Evolutionary conservation across 2,797 vertebrate species (phyloP).

Genomic region (Falco naumanni): DNA sequence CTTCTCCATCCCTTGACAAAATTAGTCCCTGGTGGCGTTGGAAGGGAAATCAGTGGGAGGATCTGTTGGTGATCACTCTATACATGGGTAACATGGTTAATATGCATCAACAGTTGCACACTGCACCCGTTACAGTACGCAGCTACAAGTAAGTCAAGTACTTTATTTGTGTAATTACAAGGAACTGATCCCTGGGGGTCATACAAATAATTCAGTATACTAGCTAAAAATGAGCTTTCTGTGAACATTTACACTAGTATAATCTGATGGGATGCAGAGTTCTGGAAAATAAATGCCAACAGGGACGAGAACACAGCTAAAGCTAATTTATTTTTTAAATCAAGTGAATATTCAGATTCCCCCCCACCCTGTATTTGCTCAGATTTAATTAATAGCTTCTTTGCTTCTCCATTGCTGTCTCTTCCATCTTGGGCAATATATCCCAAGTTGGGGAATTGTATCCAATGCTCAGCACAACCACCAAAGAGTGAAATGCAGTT

Average conservation of each 20-base stretch:
- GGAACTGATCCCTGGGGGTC: constrained; percentile 10
- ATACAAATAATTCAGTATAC: constrained; percentile 31
- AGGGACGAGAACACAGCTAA: constrained; percentile 11
- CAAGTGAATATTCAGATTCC: constrained; percentile 12
- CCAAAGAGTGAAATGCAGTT: background rate
- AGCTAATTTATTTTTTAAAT: constrained; percentile 52
- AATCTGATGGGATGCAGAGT: constrained; percentile 34
- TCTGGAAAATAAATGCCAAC: constrained; percentile 56
- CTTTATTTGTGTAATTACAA: constrained; percentile 42
- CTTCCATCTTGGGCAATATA: background rate
- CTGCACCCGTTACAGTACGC: background rate
- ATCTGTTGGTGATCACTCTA: background rate
- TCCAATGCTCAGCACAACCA: background rate
- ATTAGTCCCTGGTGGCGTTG: background rate
- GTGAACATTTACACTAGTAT: constrained; percentile 18
- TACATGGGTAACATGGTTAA: background rate
- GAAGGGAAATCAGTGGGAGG: background rate
- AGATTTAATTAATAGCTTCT: background rate
- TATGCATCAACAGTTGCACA: background rate
- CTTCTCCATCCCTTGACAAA: background rate
- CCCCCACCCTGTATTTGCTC: background rate
- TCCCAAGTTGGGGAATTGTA: background rate
- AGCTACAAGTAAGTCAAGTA: constrained; percentile 28
- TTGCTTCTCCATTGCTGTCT: background rate
- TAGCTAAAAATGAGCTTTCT: constrained; percentile 52